Evolutionary conservation across 2,797 vertebrate genomes (phyloP).

Genomic region (Bryconaethiops microstoma): DNA sequence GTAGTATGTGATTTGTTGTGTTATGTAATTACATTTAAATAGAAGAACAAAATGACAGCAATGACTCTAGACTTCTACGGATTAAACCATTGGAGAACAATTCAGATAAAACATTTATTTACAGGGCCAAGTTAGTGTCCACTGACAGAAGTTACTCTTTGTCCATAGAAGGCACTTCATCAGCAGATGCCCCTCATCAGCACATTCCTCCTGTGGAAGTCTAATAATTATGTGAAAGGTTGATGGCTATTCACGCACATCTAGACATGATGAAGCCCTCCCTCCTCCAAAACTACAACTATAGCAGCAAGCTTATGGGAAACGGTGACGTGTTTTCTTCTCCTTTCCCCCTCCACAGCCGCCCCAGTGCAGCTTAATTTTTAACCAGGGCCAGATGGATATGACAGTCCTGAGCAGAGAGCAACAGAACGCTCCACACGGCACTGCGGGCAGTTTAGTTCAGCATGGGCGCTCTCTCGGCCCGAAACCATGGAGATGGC

Average conservation of each 20-base stretch:
- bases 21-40: background rate
- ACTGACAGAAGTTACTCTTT: constrained; percentile 13
- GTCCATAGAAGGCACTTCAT: constrained; percentile 11
- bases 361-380: constrained; percentile 66
- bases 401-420: constrained; percentile 45
- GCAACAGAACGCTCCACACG: constrained; percentile 53
- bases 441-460: constrained; percentile 67
- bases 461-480: constrained; percentile 60
- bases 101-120: background rate
- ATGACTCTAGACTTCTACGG: background rate
- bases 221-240: constrained; percentile 12
- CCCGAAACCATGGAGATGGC: constrained; percentile 55
- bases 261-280: background rate
- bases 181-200: constrained; percentile 30
- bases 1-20: background rate
- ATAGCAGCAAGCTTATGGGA: background rate
- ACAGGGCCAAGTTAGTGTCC: background rate
- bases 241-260: constrained; percentile 25
- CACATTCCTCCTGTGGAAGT: constrained; percentile 28
- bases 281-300: background rate
- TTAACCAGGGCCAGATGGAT: constrained; percentile 75
- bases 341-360: constrained; percentile 17
- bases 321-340: constrained; percentile 24
- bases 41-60: background rate
- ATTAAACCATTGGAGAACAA: background rate